Evolutionary conservation across 2,888 invertebrate genomes (phyloP), one percentile per base, ranked within the genome.

Genomic region (Octonoba sinensis): DNA sequence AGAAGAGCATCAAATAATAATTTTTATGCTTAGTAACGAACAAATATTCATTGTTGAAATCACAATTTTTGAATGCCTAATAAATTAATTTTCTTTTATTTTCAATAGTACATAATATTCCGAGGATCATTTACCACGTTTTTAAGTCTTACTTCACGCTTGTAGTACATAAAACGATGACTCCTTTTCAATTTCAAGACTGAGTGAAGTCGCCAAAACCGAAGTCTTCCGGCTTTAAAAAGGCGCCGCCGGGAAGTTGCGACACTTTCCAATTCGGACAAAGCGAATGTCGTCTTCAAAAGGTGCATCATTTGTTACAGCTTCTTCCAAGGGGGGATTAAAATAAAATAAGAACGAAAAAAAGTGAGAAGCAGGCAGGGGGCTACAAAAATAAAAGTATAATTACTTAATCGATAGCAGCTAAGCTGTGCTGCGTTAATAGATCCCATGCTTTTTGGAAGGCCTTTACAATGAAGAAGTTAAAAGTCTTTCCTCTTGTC

Each of bases 321-420:
- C 51, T 27, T 47, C 24, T 62, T 6, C 36, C 44, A 36, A 57
- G 47, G 36, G 56, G 64, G 66, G 66, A 72, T 79, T 75, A 75
- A 75, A 75, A 67, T 60, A 67, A 75, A 16, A 20, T 11, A 54
- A n/a, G 66, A 57, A 66, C 65, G 66, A 20, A 73, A 73, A 27
- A 36, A 36, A 27, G 22, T 20, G 13, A 4, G 13, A 49, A 71
- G 13, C 44, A 27, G 13, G 18, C 54, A 54, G 67, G 49, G 56
- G 46, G 51, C 27, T 69, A 18, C 44, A 72, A 72, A 79, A 79
- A 79, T 79, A 79, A 79, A 78, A 79, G 78, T 79, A 72, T 79
- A 79, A 79, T 79, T 79, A 79, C 78, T 72, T 79, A 79, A 79
- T 79, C 78, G 78, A 79, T 79, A 79, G 51, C 66, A 79, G 66